Evolutionary conservation across 2,888 invertebrate species (phyloP), one percentile per base, ranked within the genome.

Genomic region (Pachydiplax longipennis): DNA sequence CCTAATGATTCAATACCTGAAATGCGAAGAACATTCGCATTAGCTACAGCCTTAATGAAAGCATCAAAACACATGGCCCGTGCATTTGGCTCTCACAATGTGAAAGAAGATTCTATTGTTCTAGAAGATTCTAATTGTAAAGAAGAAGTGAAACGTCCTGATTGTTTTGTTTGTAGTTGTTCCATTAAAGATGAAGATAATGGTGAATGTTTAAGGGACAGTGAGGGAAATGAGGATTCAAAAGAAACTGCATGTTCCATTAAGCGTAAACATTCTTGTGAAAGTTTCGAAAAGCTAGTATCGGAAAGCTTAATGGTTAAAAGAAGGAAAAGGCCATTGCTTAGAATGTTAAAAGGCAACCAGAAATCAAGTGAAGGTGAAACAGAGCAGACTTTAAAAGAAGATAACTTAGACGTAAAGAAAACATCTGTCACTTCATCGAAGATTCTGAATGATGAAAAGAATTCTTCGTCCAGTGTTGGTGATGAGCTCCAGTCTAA

Each of bases 1-100:
- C 87, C 61, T 18, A 65, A 37, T 18, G 87, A 87, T 22, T 12
- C 40, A 37, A 37, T 87, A 0, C 87, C 87, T 40, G 87, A 87
- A 87, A 87, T 87, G n/a, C 58, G 87, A 48, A 87, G 87, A 61
- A 61, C 87, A 12, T 15, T 87, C 12, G 87, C 37, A 40, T 37
- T 87, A 22, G 37, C 35, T 40, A 37, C n/a, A 37, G 61, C 31
- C 31, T 37, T 87, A n/a, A 61, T 87, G n/a, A 61, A 37, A n/a
- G 61, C 37, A 37, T 87, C 87, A 37, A 87, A 37, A n/a, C 37
- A 37, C 37, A 87, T 61, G 58, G 87, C 87, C 1, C n/a, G 18
- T 25, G 61, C 35, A 4, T 87, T 87, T 87, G 35, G 58, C 12
- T 61, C 87, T 61, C 87, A 87, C n/a, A 61, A 87, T 87, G 35